These are phyloP conservation scores for Dimorphilus gyrociliatus DNA, from an alignment of 2,888 invertebrate genomes.

Conservation along the genomic window DNA sequence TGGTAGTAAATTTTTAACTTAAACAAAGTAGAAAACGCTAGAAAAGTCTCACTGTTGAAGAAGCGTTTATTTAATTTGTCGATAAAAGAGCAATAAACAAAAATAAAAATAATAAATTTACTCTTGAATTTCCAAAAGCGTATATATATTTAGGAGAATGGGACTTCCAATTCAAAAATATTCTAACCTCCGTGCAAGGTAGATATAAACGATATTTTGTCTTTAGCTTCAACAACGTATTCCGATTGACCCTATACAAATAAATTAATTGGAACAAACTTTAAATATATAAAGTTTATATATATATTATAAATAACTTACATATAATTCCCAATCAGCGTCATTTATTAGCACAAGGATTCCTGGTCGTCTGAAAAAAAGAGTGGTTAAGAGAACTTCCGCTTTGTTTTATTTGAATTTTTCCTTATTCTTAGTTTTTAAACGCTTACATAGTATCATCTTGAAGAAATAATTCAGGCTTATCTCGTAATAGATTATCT, in stretches of 20 bases:
- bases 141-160: no score
- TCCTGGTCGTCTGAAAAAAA: conserved; percentile 51
- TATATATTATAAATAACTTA: no score
- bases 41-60: no score
- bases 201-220: conserved; percentile 41
- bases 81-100: no score
- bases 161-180: no score
- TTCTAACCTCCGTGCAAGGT: conserved; percentile 43
- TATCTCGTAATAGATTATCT: conserved; percentile 62
- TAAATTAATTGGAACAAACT: conserved; percentile 5
- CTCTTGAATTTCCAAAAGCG: no score
- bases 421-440: conserved; percentile 1
- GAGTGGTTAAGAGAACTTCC: not conserved
- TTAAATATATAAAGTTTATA: no score
- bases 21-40: no score
- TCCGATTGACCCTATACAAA: conserved; percentile 36
- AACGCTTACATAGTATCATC: conserved; percentile 36
- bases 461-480: conserved; percentile 50
- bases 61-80: no score
- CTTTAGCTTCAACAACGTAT: conserved; percentile 36
- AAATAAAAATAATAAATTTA: no score
- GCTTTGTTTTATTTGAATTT: not conserved
- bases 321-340: conserved; percentile 79
- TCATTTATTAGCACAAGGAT: conserved; percentile 87
- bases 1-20: no score